Conservation (phyloP, 2,113 vertebrate species). For the Sarotherodon lohbergeri region DNA sequence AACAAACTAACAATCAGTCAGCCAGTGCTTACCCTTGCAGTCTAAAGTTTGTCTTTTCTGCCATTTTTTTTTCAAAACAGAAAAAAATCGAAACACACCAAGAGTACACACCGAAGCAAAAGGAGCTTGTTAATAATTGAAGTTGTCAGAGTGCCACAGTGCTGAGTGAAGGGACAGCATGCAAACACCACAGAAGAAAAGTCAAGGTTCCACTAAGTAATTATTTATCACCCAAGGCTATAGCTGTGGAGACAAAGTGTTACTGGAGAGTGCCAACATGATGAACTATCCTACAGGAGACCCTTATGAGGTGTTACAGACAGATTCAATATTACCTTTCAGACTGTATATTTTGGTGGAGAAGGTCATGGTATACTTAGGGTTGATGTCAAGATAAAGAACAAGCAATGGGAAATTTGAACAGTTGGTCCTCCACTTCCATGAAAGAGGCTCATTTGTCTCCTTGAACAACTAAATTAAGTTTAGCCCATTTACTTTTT, state of each 20-base stretch:
- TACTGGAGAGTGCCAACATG: conserved; percentile 8
- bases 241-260: conserved; percentile 8
- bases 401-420: background rate
- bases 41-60: background rate
- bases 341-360: conserved; percentile 4
- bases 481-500: background rate
- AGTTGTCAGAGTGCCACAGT: conserved; percentile 33
- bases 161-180: conserved; percentile 43
- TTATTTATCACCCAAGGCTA: conserved; percentile 67
- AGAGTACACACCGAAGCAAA: conserved; percentile 27
- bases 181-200: conserved; percentile 56
- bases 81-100: background rate
- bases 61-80: background rate
- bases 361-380: background rate
- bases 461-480: background rate
- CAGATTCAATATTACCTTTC: conserved; percentile 12
- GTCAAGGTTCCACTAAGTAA: conserved; percentile 48
- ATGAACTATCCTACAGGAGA: conserved; percentile 10
- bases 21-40: background rate
- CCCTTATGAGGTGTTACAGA: conserved; percentile 19
- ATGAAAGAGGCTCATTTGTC: background rate
- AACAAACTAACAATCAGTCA: background rate
- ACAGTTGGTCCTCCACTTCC: background rate
- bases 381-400: background rate
- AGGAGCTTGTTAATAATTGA: conserved; percentile 70